Evolutionary conservation across 2,888 invertebrate genomes (phyloP), one percentile per base, ranked within the genome.

Genomic region (Eledone cirrhosa): DNA sequence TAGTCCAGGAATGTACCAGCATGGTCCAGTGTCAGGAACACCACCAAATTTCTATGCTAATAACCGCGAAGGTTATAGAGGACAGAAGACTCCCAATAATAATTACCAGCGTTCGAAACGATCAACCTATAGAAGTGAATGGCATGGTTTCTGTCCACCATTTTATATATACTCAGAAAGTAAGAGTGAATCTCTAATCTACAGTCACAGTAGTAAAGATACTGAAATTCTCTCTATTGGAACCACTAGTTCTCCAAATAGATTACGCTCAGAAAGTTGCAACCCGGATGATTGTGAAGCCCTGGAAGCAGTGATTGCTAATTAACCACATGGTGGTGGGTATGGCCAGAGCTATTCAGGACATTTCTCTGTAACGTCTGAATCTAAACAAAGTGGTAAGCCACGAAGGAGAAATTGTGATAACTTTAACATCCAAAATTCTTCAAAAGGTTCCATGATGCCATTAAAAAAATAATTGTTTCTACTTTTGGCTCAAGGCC

Each of bases 21-120:
- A 67, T 22, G 33, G 67, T 67, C 67, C 31, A 13, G 69, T 72
- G n/a, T 72, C 31, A 7, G 31, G 69, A 72, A 72, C 69, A 33
- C 69, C 69, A n/a, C 69, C 31, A 41, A 72, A 72, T n/a, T 72
- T 72, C 41, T 72, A 31, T 31, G 33, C 29, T 13, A 72, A 33
- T 72, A 29, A 22, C 41, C 69, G 69, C 5, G 69, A 72, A 41
- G 22, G 69, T 33, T 72, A 72, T 33, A 22, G 69, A 72, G 31
- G 69, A n/a, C 69, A 72, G 22, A 72, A 72, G 41, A 41, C 69
- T 72, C 33, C 69, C 31, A 72, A 72, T 72, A 72, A 33, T 31
- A 72, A 72, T 72, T 72, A 72, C 41, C 69, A 31, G 41, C 69
- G 69, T 41, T 72, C 69, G n/a, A 72, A 72, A 72, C 69, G 69